Percentiles rank a stretch among this genome's conserved stretches.
Conservation (phyloP, 2,888 invertebrate species). For the Dasypolia templi region DNA sequence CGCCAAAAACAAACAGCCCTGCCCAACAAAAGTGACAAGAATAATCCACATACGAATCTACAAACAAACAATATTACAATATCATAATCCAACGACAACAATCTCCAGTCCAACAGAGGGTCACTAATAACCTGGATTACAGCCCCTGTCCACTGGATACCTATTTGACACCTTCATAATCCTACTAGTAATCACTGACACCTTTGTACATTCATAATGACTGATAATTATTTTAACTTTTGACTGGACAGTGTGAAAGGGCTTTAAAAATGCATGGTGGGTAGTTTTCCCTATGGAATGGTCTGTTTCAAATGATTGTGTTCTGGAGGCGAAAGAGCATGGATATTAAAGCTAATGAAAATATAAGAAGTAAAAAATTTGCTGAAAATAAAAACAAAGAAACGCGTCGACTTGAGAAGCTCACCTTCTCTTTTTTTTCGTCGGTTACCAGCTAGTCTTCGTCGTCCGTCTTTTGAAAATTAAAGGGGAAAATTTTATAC, state of each 20-base stretch:
- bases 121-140: slow-evolving; percentile 50
- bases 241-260: slow-evolving; percentile 48
- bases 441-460: too few relatives aligned
- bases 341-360: background rate
- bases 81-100: slow-evolving; percentile 2
- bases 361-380: too few relatives aligned
- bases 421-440: too few relatives aligned
- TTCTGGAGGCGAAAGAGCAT: background rate
- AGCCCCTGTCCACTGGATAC: slow-evolving; percentile 60
- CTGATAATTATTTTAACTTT: slow-evolving; percentile 52
- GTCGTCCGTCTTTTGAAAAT: too few relatives aligned
- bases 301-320: background rate
- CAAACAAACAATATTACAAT: slow-evolving; percentile 27
- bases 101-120: slow-evolving; percentile 29
- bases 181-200: slow-evolving; percentile 45
- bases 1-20: background rate
- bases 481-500: too few relatives aligned
- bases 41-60: slow-evolving; percentile 32
- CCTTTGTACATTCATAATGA: slow-evolving; percentile 72
- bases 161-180: slow-evolving; percentile 76
- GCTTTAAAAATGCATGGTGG: slow-evolving; percentile 24
- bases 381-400: too few relatives aligned
- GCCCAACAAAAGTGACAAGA: background rate
- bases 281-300: slow-evolving; percentile 18
- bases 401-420: too few relatives aligned